Base-by-base conservation (phyloP, 2,113 vertebrate species). In the Petromus typicus region DNA sequence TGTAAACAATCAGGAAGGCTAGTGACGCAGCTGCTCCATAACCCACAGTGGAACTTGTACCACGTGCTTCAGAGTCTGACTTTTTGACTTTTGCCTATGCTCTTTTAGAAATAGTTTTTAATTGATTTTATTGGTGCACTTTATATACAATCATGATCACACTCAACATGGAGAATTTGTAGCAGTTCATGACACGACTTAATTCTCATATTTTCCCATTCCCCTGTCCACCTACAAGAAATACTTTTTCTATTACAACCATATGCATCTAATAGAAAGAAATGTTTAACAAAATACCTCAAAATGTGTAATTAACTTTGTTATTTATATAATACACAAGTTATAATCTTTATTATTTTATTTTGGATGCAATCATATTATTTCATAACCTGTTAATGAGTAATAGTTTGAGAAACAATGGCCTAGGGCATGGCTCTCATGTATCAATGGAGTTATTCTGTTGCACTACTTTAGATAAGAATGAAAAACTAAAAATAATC, bases 401-500 rank as follows among this genome's bases (percentile, higher is more conserved):
- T 48, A 32, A 86, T 23, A 91, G 30, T 20, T 78, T 89, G 51
- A 88, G 81, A 85, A 69, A 64, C 3, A 43, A 32, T 5, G 5
- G 34, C 34, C 37, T n/a, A 51, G 7, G 63, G 2, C 16, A 16
- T 45, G 11, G 8, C 11, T 66, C 7, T 37, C 7, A 6, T 23
- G 13, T 30, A 37, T 17, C 48, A 30, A 22, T 4, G 32, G 14
- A 71, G 25, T 30, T 71, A 57, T 43, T 34, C 32, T 89, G 45
- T 27, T 34, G 6, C 37, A 45, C 16, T 59, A 34, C 30, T 80
- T 90, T 94, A 56, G 32, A 54, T 82, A 59, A 69, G 18, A 89
- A 6, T 61, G 22, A 93, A 96, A 96, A 93, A 16, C 75, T 75
- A 56, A 80, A 92, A 84, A 40, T 57, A 59, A 71, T 91, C 37